phyloP scores from a whole-genome alignment of 2,888 invertebrate species.

The Platycheirus albimanus region DNA sequence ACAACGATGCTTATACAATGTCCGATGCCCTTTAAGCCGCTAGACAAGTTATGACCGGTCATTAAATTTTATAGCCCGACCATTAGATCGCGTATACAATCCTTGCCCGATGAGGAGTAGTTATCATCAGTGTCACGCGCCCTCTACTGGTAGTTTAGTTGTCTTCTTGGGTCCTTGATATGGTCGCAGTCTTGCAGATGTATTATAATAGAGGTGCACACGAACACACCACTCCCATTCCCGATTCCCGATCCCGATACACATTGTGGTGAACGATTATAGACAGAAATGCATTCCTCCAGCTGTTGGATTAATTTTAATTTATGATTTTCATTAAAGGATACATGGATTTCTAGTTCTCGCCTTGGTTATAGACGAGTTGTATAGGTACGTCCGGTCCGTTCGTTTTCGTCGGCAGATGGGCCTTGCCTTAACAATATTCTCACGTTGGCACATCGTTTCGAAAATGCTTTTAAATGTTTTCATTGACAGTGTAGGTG shows the following conservation, averaged over 20 bases:
- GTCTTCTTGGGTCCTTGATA: conserved; percentile 60
- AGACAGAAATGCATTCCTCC: conserved; percentile 66
- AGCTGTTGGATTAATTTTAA: conserved; percentile 68
- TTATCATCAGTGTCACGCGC: conserved; percentile 58
- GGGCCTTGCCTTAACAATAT: conserved; percentile 50
- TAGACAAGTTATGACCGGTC: conserved; percentile 73
- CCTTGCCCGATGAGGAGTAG: conserved; percentile 48
- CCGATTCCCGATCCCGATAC: no score
- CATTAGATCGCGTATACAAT: conserved; percentile 71
- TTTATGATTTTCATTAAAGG: conserved; percentile 73
- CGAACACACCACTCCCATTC: neutral
- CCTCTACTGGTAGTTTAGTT: neutral
- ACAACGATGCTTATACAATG: conserved; percentile 44
- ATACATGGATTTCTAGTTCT: conserved; percentile 51
- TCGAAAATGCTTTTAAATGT: conserved; percentile 29
- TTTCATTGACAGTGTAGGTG: conserved; percentile 19
- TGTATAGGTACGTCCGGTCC: no score
- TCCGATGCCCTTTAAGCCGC: conserved; percentile 67
- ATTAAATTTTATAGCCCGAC: conserved; percentile 69
- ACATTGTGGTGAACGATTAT: conserved; percentile 66
- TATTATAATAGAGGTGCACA: neutral
- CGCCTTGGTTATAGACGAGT: neutral
- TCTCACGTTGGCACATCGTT: conserved; percentile 64
- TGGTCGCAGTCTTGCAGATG: conserved; percentile 21
- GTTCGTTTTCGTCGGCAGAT: conserved; percentile 13